These are phyloP conservation scores for Hypocryptadius cinnamomeus DNA, from an alignment of 2,113 vertebrate genomes.

Conservation along the genomic window DNA sequence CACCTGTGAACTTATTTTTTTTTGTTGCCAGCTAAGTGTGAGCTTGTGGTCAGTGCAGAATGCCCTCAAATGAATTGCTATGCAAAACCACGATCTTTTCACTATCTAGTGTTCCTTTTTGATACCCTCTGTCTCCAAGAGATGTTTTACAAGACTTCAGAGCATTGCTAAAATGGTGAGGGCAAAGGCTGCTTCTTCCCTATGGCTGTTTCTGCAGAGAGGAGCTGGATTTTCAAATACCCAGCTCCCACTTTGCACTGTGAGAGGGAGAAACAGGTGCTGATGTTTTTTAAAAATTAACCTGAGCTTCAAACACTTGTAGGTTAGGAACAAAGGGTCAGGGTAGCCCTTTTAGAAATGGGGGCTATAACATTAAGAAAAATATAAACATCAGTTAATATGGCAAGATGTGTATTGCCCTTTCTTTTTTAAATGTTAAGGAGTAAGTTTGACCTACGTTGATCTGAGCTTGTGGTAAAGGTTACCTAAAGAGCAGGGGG, in stretches of 20 bases:
- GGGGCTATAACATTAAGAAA: not conserved
- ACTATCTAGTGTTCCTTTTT: not conserved
- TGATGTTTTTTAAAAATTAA: not conserved
- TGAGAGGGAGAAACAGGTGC: not conserved
- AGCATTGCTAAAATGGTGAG: not conserved
- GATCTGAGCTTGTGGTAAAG: conserved; percentile 29
- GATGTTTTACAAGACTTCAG: not conserved
- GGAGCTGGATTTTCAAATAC: not conserved
- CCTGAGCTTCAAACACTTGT: not conserved
- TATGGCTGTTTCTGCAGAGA: not conserved
- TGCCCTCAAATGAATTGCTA: not conserved
- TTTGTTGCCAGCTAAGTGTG: not conserved
- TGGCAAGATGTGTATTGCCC: not conserved
- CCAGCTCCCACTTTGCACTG: not conserved
- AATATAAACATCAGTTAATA: not conserved
- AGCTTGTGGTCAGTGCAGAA: not conserved
- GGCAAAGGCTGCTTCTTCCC: not conserved
- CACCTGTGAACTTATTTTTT: not conserved
- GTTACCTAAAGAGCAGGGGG: conserved; percentile 25
- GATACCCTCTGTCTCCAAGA: not conserved
- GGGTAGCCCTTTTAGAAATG: not conserved
- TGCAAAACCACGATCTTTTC: not conserved
- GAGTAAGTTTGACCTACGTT: not conserved
- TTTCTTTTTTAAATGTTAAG: conserved; percentile 47
- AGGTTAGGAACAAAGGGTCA: not conserved